Conservation (phyloP, 2,888 invertebrate genomes). For the Spilosoma lubricipeda region DNA sequence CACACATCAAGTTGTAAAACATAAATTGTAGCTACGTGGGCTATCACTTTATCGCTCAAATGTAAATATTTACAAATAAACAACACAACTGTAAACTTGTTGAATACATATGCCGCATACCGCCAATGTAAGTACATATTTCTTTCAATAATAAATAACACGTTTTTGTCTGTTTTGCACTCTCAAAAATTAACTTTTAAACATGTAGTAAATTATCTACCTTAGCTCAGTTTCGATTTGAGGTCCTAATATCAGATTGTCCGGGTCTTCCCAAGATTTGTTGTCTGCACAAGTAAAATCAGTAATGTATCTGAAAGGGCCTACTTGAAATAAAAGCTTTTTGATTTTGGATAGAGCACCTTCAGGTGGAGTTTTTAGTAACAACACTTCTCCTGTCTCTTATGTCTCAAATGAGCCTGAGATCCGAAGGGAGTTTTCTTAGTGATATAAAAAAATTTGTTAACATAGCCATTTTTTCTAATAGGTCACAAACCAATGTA, state of each 20-base stretch:
- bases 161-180: not conserved
- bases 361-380: too few relatives aligned
- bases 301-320: too few relatives aligned
- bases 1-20: too few relatives aligned
- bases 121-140: conserved; percentile 3
- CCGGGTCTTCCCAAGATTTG: not conserved
- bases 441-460: too few relatives aligned
- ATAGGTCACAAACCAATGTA: not conserved
- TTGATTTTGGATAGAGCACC: too few relatives aligned
- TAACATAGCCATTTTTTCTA: not conserved
- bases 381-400: too few relatives aligned
- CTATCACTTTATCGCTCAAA: too few relatives aligned
- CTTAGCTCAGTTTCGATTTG: too few relatives aligned
- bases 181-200: not conserved
- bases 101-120: not conserved
- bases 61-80: conserved; percentile 6
- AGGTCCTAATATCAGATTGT: not conserved
- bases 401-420: too few relatives aligned
- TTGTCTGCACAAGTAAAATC: too few relatives aligned
- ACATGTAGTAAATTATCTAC: not conserved
- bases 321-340: too few relatives aligned
- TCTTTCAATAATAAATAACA: conserved; percentile 5
- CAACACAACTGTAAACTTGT: conserved; percentile 1
- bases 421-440: too few relatives aligned
- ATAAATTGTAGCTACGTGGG: not conserved